Conservation (phyloP, 2,888 invertebrate species). For the Molorchus minor region DNA sequence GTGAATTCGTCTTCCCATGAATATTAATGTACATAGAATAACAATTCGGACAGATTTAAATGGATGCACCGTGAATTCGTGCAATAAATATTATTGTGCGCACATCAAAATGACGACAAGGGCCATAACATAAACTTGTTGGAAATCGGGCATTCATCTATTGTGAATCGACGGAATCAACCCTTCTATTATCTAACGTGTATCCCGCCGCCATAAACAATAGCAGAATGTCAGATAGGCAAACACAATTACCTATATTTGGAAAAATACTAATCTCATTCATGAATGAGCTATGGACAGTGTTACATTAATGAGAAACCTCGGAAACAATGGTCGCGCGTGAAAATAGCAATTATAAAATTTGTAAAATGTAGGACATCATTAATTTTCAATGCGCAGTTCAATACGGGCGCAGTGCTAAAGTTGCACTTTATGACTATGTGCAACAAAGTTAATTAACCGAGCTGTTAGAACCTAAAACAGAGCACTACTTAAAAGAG, state of each 20-base stretch:
- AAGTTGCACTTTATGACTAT: no score
- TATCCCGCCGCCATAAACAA: constrained; percentile 56
- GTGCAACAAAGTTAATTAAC: no score
- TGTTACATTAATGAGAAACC: constrained; percentile 53
- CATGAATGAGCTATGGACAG: constrained; percentile 48
- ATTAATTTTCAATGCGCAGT: constrained; percentile 50
- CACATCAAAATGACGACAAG: constrained; percentile 45
- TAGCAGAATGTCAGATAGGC: constrained; percentile 57
- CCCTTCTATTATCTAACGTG: constrained; percentile 54
- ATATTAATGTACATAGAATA: no score
- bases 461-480: no score
- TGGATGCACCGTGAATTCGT: constrained; percentile 30
- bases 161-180: constrained; percentile 48
- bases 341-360: constrained; percentile 58
- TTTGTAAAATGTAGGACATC: constrained; percentile 58
- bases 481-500: no score
- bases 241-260: constrained; percentile 60
- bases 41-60: no score
- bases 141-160: constrained; percentile 52
- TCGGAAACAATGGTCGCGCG: constrained; percentile 45
- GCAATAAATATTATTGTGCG: constrained; percentile 34
- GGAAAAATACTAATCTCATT: constrained; percentile 59
- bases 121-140: constrained; percentile 46
- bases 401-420: constrained; percentile 29
- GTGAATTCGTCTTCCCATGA: no score